These are phyloP conservation scores for Macropis europaea DNA, from an alignment of 2,888 invertebrate species.

Conservation along the genomic window DNA sequence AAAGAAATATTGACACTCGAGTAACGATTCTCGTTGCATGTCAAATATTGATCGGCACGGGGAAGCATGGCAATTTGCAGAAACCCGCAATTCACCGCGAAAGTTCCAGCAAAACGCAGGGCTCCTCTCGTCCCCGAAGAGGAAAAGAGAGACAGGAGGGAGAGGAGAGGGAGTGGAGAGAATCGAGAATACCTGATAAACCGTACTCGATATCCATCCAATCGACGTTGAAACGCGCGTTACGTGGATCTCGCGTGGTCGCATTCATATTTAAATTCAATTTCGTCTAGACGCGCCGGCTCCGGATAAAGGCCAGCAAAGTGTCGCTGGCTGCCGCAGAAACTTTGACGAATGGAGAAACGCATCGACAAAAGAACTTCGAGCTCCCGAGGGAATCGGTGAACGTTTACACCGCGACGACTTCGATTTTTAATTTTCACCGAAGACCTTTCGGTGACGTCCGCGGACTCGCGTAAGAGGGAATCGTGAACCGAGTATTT, in stretches of 20 bases:
- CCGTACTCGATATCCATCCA: constrained; percentile 54
- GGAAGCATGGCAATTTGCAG: constrained; percentile 8
- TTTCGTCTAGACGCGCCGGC: constrained; percentile 63
- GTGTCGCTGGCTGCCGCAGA: constrained; percentile 35
- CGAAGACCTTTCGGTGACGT: too few relatives aligned
- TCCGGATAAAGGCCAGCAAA: constrained; percentile 56
- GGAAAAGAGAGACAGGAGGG: constrained; percentile 2
- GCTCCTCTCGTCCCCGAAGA: background rate
- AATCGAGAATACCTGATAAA: constrained; percentile 41
- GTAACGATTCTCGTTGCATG: background rate
- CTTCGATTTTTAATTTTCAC: too few relatives aligned
- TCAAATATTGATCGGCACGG: constrained; percentile 14
- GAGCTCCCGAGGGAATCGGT: too few relatives aligned
- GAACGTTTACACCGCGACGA: too few relatives aligned
- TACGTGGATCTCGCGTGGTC: constrained; percentile 46
- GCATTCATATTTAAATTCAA: constrained; percentile 72
- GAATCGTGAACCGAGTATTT: too few relatives aligned
- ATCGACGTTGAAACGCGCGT: constrained; percentile 50
- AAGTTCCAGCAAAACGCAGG: constrained; percentile 1
- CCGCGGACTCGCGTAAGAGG: too few relatives aligned
- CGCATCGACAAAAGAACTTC: constrained; percentile 17
- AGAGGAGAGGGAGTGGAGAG: constrained; percentile 3
- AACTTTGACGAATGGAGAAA: constrained; percentile 52
- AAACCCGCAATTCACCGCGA: constrained; percentile 5
- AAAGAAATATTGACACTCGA: background rate